Evolutionary conservation across 2,888 invertebrate genomes (phyloP).

Genomic region (Ophonus ardosiacus): DNA sequence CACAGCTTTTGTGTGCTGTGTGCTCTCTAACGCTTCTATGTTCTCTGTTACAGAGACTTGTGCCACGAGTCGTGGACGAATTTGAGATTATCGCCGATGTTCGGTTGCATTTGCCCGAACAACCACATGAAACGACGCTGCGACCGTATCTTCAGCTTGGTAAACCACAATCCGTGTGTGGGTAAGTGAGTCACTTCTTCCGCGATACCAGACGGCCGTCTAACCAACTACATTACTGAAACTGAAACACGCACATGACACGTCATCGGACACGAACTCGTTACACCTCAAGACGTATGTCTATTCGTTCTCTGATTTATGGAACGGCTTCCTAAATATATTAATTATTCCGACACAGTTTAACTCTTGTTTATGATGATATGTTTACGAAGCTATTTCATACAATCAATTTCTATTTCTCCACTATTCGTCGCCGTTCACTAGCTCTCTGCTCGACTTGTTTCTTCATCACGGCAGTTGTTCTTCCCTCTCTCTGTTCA

Average conservation of each 20-base stretch:
- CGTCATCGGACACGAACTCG: conserved; percentile 54
- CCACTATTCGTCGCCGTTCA: conserved; percentile 47
- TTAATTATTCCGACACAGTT: background rate
- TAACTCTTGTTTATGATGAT: background rate
- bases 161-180: conserved; percentile 96
- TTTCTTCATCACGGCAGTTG: background rate
- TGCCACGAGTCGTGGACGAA: conserved; percentile 94
- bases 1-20: background rate
- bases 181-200: conserved; percentile 81
- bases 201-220: conserved; percentile 45
- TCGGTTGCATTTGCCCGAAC: conserved; percentile 95
- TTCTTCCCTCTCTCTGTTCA: background rate
- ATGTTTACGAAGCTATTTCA: conserved; percentile 33
- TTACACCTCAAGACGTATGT: conserved; percentile 47
- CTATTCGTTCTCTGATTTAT: conserved; percentile 9
- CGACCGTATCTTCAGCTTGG: conserved; percentile 91
- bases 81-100: conserved; percentile 91
- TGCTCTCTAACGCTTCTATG: background rate
- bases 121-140: conserved; percentile 92
- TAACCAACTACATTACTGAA: conserved; percentile 42
- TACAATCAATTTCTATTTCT: conserved; percentile 11
- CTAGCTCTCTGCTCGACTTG: conserved; percentile 14
- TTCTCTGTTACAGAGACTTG: conserved; percentile 80
- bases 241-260: conserved; percentile 54
- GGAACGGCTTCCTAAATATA: conserved; percentile 6